Percentiles rank a stretch among this genome's conserved stretches.
Evolutionary conservation across 2,113 vertebrate species (phyloP).

Genomic region (Pleuronectes platessa): DNA sequence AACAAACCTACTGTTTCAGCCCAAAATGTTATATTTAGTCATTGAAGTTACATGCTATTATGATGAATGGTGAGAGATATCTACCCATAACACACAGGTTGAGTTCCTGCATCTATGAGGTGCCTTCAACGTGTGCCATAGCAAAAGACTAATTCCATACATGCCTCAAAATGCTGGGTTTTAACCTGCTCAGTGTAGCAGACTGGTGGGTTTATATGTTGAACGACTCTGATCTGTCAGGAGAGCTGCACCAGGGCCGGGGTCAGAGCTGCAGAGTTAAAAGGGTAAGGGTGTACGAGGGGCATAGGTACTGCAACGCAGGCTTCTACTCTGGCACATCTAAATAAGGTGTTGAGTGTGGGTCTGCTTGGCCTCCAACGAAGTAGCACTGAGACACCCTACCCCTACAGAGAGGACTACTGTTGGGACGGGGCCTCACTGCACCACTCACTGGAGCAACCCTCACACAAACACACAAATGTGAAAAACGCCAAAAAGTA

Average conservation of each 20-base stretch:
- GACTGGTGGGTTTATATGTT: constrained; percentile 2
- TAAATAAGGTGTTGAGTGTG: constrained; percentile 70
- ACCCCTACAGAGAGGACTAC: constrained; percentile 55
- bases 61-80: background rate
- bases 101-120: no score
- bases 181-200: background rate
- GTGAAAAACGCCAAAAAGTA: constrained; percentile 10
- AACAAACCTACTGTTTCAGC: background rate
- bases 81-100: background rate
- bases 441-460: constrained; percentile 39
- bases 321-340: constrained; percentile 63
- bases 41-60: no score
- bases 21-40: no score
- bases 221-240: background rate
- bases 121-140: no score
- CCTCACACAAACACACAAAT: constrained; percentile 11
- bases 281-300: constrained; percentile 61
- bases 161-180: background rate
- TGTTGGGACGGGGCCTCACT: constrained; percentile 38
- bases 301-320: constrained; percentile 70
- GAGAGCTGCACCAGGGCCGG: constrained; percentile 4
- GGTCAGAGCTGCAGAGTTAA: constrained; percentile 61
- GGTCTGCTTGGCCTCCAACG: constrained; percentile 37
- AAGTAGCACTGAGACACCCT: constrained; percentile 60
- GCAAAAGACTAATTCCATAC: background rate